Evolutionary conservation across 2,113 vertebrate genomes (phyloP), one percentile per base, ranked within the genome.

Genomic region (Shinisaurus crocodilurus): DNA sequence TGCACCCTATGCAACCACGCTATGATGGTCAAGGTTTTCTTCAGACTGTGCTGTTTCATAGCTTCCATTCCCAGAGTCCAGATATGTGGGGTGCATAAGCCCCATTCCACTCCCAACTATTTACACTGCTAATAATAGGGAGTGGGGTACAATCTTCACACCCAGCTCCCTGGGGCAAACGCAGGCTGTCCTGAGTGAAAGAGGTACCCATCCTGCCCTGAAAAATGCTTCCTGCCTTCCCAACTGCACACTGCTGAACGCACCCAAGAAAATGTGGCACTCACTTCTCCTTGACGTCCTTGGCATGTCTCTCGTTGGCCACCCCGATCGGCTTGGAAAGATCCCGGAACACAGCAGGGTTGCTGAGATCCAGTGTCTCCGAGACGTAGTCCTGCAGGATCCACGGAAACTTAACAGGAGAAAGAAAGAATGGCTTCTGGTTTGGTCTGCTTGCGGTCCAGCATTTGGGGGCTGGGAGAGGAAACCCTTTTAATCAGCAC

Each of bases 301-400:
- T 98, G 34, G 99, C 99, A 1, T 99, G 98, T 16, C 98, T 98
- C 89, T 98, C 95, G 65, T 99, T 99, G 96, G 98, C 99, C 92
- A 99, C 98, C 25, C 99, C 99, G 0, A 99, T 98, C 93, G 99
- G 99, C 93, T 99, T 99, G 93, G 99, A 99, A 81, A 99, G 95
- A 96, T 99, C 99, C 92, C 99, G 98, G 94, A 99, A 99, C 74
- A 99, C 96, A 0, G 96, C 94, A 0, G 98, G 98, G 94, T 99
- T 95, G 82, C 97, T 98, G 95, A 99, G 97, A 94, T 99, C 98
- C 92, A 99, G 96, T 50, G 95, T 95, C 10, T 98, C 95, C 0
- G 99, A 99, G 70, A 97, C 95, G 6, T 99, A 99, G 95, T 99
- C 99, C 94, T 98, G 97, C 74, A 99, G 96, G 93, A 99, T 97